Evolutionary conservation across 2,888 invertebrate species (phyloP), one percentile per base, ranked within the genome.

Genomic region (Himalopsyche tibetana): DNA sequence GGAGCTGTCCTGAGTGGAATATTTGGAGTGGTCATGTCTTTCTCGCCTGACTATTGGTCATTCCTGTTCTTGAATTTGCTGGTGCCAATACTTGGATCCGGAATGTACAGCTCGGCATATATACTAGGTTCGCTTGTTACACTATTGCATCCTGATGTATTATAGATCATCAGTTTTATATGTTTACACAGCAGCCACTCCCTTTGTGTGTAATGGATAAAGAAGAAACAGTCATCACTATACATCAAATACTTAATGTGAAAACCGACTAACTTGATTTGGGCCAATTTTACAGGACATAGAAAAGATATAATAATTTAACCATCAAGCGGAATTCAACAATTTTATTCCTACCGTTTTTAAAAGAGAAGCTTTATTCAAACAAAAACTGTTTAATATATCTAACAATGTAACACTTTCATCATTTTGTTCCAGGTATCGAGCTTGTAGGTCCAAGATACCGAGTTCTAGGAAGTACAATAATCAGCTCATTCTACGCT

Each of bases 381-480:
- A n/a, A n/a, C n/a, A n/a, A n/a, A n/a, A n/a, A 9, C 45, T 45
- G 45, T 45, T 45, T 5, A 45, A 45, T 45, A 45, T 45, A 45
- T 38, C 11, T 74, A 74, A 19, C 4, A 74, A 83, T 11, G 12
- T 38, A 56, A n/a, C 8, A 51, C 17, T 38, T 4, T 69, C n/a
- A n/a, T 38, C 51, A n/a, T 45, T 51, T 79, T 38, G 19, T 93
- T 91, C 0, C 91, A 96, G 96, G 95, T 90, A 94, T 97, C 89
- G 97, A 97, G 91, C 93, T 97, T 91, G 95, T 97, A 40, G 96
- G 96, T 0, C 96, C 96, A 11, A 94, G 94, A 87, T 94, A 95
- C 83, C 93, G 97, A 63, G 95, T 96, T 38, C 91, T 96, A 55
- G 95, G 95, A 4, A 96, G 96, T 87, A 93, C 96, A 83, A 92